Percentiles rank a stretch among this genome's conserved stretches.
phyloP scores from a whole-genome alignment of 2,888 invertebrate genomes.

The Aleiodes testaceus region DNA sequence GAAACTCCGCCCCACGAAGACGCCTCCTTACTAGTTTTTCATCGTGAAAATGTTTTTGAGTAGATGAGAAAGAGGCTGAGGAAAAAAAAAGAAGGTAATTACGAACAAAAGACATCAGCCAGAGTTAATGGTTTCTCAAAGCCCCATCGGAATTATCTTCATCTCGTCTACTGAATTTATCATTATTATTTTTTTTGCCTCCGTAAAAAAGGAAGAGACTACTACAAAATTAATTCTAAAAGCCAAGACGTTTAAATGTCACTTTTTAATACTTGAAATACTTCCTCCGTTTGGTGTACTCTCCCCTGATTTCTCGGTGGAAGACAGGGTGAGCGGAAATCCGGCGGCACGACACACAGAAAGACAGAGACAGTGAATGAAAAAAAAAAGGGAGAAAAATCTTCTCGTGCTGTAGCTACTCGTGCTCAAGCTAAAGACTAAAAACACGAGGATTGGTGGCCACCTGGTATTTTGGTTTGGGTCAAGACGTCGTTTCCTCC shows the following conservation, averaged over 20 bases:
- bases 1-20: conserved; percentile 43
- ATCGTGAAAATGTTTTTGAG: conserved; percentile 12
- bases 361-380: conserved; percentile 11
- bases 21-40: conserved; percentile 10
- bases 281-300: conserved; percentile 43
- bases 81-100: not conserved
- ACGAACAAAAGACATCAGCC: not conserved
- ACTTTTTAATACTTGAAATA: conserved; percentile 38
- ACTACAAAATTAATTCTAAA: not conserved
- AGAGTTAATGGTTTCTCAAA: conserved; percentile 3
- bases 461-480: conserved; percentile 63
- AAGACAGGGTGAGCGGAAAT: conserved; percentile 67
- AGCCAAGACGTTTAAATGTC: conserved; percentile 20
- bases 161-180: too few species aligned
- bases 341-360: conserved; percentile 58
- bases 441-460: conserved; percentile 59
- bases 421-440: conserved; percentile 2
- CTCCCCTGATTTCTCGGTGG: conserved; percentile 50
- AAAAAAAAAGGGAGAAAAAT: conserved; percentile 39
- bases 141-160: too few species aligned
- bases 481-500: conserved; percentile 40
- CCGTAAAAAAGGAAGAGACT: not conserved
- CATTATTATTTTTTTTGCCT: not conserved
- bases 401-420: conserved; percentile 43
- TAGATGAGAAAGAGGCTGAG: not conserved